Conservation (phyloP, 2,888 invertebrate genomes). For the Lissonota sp. region DNA sequence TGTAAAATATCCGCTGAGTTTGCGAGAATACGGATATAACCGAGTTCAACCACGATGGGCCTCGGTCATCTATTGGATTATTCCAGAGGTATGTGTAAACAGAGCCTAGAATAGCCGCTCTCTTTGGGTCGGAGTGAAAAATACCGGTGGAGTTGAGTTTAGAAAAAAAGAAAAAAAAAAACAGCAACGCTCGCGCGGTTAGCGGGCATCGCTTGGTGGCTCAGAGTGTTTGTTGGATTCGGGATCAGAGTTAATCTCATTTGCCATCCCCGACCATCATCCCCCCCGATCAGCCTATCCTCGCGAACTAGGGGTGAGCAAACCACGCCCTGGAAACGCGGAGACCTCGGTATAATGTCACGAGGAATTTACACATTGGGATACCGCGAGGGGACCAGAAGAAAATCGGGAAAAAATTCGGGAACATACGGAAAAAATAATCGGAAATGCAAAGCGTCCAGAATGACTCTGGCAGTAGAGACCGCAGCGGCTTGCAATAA, state of each 20-base stretch:
- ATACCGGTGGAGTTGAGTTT: background rate
- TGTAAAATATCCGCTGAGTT: slow-evolving; percentile 17
- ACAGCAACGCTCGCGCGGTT: slow-evolving; percentile 75
- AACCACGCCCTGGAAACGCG: slow-evolving; percentile 80
- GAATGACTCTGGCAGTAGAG: background rate
- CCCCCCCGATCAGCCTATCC: slow-evolving; percentile 82
- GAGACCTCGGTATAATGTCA: slow-evolving; percentile 35
- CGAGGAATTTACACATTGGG: slow-evolving; percentile 3
- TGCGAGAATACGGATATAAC: slow-evolving; percentile 51
- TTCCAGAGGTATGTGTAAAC: slow-evolving; percentile 75
- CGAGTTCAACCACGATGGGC: slow-evolving; percentile 62
- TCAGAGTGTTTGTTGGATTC: slow-evolving; percentile 82
- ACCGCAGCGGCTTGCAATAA: slow-evolving; percentile 16
- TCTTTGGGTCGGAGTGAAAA: slow-evolving; percentile 8
- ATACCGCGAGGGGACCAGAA: background rate
- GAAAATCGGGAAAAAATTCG: background rate
- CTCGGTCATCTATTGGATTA: slow-evolving; percentile 82
- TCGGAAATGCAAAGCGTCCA: background rate
- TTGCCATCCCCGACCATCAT: slow-evolving; percentile 74
- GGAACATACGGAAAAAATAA: slow-evolving; percentile 6
- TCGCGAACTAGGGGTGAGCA: slow-evolving; percentile 77
- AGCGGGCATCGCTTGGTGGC: slow-evolving; percentile 78
- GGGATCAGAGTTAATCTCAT: slow-evolving; percentile 83
- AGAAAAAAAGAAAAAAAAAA: slow-evolving; percentile 31
- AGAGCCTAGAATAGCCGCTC: slow-evolving; percentile 41